These are phyloP conservation scores for Trichogramma evanescens DNA, from an alignment of 2,888 invertebrate species.

Conservation along the genomic window DNA sequence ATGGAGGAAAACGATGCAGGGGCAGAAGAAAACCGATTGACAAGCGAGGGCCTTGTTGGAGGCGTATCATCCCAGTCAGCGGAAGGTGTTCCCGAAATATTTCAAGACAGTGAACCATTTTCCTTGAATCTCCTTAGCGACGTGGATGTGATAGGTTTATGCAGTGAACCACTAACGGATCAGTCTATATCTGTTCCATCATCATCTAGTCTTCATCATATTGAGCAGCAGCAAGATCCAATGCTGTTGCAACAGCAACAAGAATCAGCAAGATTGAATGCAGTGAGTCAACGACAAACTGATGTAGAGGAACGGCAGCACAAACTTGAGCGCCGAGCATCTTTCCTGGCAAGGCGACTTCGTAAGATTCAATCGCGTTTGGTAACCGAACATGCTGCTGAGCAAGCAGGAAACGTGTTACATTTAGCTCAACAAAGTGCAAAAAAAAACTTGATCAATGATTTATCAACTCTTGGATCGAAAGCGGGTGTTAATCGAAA, in stretches of 20 bases:
- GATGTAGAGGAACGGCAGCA: constrained; percentile 50
- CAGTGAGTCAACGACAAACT: constrained; percentile 32
- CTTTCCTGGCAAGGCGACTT: constrained; percentile 66
- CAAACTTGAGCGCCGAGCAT: constrained; percentile 62
- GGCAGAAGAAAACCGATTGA: constrained; percentile 22
- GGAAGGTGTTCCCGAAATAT: constrained; percentile 35
- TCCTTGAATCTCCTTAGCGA: constrained; percentile 42
- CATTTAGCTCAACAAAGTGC: constrained; percentile 63
- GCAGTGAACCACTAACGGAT: constrained; percentile 34
- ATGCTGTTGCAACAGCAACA: not conserved
- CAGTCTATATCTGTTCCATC: constrained; percentile 27
- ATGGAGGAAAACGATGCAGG: constrained; percentile 53
- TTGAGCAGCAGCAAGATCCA: not conserved
- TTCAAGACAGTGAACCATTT: constrained; percentile 39
- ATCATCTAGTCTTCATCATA: constrained; percentile 6
- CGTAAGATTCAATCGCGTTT: constrained; percentile 69
- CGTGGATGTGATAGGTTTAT: constrained; percentile 40
- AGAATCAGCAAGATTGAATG: constrained; percentile 25
- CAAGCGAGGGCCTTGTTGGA: constrained; percentile 17
- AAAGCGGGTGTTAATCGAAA: constrained; percentile 32
- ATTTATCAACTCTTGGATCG: constrained; percentile 36
- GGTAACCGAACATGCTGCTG: constrained; percentile 70
- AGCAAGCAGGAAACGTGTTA: constrained; percentile 71
- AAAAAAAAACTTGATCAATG: constrained; percentile 43
- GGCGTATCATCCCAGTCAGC: constrained; percentile 19